phyloP scores from a whole-genome alignment of 2,888 invertebrate genomes.

The Drosophila rellima region DNA sequence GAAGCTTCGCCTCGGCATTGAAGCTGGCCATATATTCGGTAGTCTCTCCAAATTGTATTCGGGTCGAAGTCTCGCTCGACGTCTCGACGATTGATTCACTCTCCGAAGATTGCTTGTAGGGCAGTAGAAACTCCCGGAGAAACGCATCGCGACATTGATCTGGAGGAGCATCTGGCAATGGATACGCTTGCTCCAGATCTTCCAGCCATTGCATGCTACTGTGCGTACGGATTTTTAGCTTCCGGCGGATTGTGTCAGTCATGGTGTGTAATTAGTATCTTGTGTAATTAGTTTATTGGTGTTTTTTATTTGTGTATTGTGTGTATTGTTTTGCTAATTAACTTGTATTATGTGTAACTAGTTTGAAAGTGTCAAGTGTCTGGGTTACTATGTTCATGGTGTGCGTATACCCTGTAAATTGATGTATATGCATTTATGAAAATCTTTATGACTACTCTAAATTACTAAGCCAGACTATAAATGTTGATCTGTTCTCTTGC shows the following conservation, averaged over 20 bases:
- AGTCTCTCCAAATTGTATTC: background rate
- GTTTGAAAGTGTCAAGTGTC: background rate
- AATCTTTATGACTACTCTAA: too few species aligned
- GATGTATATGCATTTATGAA: background rate
- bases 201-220: background rate
- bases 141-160: constrained; percentile 41
- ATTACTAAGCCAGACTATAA: too few species aligned
- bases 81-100: background rate
- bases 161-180: constrained; percentile 6
- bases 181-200: constrained; percentile 2
- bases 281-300: background rate
- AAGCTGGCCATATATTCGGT: background rate
- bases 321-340: constrained; percentile 1
- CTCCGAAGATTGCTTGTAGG: background rate
- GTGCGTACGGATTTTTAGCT: background rate
- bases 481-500: too few species aligned
- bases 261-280: background rate
- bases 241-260: background rate
- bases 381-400: background rate
- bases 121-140: constrained; percentile 3
- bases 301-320: background rate
- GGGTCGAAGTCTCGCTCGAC: background rate
- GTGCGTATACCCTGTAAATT: background rate
- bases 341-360: background rate
- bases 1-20: background rate